A percentile compares a stretch with the other conserved stretches of the same genome.
phyloP scores from a whole-genome alignment of 2,888 invertebrate species.

The Zaprionus bogoriensis region DNA sequence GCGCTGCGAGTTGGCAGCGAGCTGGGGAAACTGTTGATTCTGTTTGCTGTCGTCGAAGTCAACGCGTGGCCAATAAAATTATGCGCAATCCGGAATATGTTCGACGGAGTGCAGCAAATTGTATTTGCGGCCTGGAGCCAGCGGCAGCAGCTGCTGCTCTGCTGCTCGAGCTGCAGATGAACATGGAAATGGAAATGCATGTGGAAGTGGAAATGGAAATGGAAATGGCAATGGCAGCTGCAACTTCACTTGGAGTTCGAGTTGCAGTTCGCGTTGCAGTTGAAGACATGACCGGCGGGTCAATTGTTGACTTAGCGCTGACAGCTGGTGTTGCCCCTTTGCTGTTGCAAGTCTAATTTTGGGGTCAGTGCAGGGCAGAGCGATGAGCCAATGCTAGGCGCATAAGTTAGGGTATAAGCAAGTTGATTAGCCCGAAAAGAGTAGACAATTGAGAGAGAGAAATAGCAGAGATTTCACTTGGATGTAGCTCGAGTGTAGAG shows the following conservation, averaged over 20 bases:
- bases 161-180: neutral
- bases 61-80: conserved; percentile 65
- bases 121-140: conserved; percentile 56
- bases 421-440: neutral
- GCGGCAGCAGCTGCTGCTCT: conserved; percentile 13
- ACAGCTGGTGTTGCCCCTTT: conserved; percentile 7
- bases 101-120: conserved; percentile 68
- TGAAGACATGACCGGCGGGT: conserved; percentile 48
- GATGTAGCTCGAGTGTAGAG: neutral
- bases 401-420: neutral
- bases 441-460: neutral
- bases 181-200: neutral
- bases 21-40: conserved; percentile 59
- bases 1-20: neutral
- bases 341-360: neutral
- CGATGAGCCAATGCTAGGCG: neutral
- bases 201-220: neutral
- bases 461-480: neutral
- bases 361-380: neutral
- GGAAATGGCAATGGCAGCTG: neutral
- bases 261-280: neutral
- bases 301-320: conserved; percentile 56
- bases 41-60: conserved; percentile 43
- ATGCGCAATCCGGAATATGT: conserved; percentile 71
- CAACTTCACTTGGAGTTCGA: neutral